Base-by-base conservation (phyloP, 2,113 vertebrate species). In the Siniperca knerii region DNA sequence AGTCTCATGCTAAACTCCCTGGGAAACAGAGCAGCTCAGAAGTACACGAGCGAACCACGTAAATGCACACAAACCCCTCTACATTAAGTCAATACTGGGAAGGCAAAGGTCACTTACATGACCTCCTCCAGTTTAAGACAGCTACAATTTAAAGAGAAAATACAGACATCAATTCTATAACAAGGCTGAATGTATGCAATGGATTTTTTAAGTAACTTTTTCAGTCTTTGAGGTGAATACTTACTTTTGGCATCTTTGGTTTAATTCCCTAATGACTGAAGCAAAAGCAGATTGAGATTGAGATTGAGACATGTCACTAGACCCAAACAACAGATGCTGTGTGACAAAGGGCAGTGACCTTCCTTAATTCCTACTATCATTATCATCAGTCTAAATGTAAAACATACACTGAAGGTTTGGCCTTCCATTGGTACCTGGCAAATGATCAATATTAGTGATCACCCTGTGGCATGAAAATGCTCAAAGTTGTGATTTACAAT, bases 41-140 rank as follows among this genome's bases (percentile, higher is more conserved):
- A 23, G 13, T 15, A 35, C 18, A 25, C 29, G 1, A 25, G 50
- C 4, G 37, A 79, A 48, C 12, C 65, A 73, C 29, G 46, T 42
- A 46, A 69, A 80, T n/a, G 35, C 54, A 68, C 65, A 79, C 44
- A 65, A n/a, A 50, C 21, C 57, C 6, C 23, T 58, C n/a, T 6
- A 58, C n/a, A 20, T 68, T 46, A 77, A 86, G 84, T 88, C 82
- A 77, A 84, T 84, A 80, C 46, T 10, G 11, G 65, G 44, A 65
- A 55, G 57, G 48, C 1, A 23, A 79, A 64, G 82, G 69, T 82
- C 62, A 79, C 61, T 29, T 21, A 25, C 60, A 74, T 46, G 70
- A 75, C 55, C 82, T 69, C 33, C 46, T 77, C n/a, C 55, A 54
- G 0, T 72, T 50, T 62, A 15, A 57, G 4, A 57, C 50, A 54